phyloP scores from a whole-genome alignment of 2,888 invertebrate species.

The Apeira syringaria region DNA sequence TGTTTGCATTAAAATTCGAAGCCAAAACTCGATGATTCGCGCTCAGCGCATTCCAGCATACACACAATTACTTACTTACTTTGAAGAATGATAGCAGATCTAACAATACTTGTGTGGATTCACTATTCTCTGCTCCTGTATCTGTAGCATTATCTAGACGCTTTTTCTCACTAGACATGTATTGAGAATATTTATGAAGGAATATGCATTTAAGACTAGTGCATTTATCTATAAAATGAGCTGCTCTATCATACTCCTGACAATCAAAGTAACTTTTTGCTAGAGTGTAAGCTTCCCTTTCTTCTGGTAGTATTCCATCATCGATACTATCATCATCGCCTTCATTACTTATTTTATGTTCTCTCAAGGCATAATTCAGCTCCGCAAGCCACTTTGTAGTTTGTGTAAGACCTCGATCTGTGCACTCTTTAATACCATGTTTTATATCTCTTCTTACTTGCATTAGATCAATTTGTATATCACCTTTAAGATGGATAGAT shows the following conservation, averaged over 20 bases:
- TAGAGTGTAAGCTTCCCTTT: slow-evolving; percentile 88
- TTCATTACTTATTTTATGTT: slow-evolving; percentile 83
- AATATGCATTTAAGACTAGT: slow-evolving; percentile 89
- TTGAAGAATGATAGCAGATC: slow-evolving; percentile 74
- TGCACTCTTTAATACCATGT: slow-evolving; percentile 85
- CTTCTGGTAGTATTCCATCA: slow-evolving; percentile 80
- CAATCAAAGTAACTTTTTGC: slow-evolving; percentile 95
- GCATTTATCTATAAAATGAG: slow-evolving; percentile 90
- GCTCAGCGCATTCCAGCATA: too few species aligned
- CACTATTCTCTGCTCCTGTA: slow-evolving; percentile 62
- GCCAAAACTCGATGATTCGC: too few species aligned
- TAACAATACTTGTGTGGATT: slow-evolving; percentile 69
- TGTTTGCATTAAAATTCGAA: too few species aligned
- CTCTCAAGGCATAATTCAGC: slow-evolving; percentile 89
- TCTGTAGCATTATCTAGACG: slow-evolving; percentile 89
- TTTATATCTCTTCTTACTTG: slow-evolving; percentile 72
- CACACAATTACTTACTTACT: too few species aligned
- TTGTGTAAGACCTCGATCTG: slow-evolving; percentile 90
- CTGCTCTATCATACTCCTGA: slow-evolving; percentile 95
- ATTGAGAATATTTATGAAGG: slow-evolving; percentile 92
- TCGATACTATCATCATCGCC: slow-evolving; percentile 66
- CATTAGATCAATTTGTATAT: slow-evolving; percentile 68
- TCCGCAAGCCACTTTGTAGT: slow-evolving; percentile 96
- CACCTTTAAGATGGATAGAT: slow-evolving; percentile 59
- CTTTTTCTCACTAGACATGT: slow-evolving; percentile 95